A percentile compares a stretch with the other conserved stretches of the same genome.
Conservation (phyloP, 2,113 vertebrate genomes). For the Sinocyclocheilus grahami region DNA sequence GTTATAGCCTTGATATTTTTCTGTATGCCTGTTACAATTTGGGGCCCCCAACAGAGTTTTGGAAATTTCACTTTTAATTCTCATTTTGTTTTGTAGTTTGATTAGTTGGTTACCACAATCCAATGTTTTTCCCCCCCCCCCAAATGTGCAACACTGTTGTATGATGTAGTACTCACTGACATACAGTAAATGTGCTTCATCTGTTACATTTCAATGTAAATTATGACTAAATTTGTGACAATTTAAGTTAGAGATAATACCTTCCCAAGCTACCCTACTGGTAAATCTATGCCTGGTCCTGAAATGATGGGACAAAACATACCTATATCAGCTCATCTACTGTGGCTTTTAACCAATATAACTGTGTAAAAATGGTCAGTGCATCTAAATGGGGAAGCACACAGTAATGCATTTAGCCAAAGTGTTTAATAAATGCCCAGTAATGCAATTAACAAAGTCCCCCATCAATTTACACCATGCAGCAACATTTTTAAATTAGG, state of each 20-base stretch:
- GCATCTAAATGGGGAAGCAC: background rate
- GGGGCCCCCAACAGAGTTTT: too few species aligned
- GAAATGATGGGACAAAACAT: background rate
- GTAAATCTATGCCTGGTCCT: background rate
- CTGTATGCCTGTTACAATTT: background rate
- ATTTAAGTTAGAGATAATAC: background rate
- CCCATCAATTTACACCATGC: background rate
- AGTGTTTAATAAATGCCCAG: background rate
- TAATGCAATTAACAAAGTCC: conserved; percentile 9
- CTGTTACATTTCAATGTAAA: background rate
- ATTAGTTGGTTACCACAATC: too few species aligned
- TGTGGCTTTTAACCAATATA: background rate
- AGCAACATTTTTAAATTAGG: background rate
- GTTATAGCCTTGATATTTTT: background rate
- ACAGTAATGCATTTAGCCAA: background rate
- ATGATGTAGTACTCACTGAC: background rate
- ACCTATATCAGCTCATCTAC: background rate
- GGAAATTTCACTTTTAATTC: background rate
- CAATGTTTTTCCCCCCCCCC: background rate
- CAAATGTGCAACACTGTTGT: background rate
- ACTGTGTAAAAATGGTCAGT: background rate
- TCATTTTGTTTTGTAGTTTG: background rate
- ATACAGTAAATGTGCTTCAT: background rate
- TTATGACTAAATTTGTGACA: background rate
- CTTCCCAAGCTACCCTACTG: background rate